Evolutionary conservation across 2,888 invertebrate species (phyloP).

Genomic region (Leucophora obtusa): DNA sequence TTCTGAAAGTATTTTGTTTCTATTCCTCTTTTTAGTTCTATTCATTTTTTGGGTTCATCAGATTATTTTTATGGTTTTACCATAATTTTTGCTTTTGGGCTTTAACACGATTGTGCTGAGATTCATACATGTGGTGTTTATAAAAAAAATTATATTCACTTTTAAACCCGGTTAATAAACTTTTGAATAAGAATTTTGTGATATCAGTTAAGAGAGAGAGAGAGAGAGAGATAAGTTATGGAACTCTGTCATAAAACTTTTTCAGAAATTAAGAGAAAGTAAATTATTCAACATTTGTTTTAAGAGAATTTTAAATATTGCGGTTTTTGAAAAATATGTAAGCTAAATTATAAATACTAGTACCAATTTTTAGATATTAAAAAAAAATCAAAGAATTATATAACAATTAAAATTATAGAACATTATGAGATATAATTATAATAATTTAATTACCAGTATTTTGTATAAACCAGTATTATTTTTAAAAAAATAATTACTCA

Average conservation of each 20-base stretch:
- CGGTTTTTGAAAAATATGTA: no score
- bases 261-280: neutral
- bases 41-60: constrained; percentile 4
- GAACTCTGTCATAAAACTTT: neutral
- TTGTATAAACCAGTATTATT: no score
- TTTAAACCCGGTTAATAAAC: constrained; percentile 9
- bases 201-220: neutral
- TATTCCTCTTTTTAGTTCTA: neutral
- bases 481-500: no score
- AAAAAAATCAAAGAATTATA: no score
- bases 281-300: neutral
- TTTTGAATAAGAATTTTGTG: constrained; percentile 13
- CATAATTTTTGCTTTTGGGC: neutral
- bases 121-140: neutral
- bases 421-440: no score
- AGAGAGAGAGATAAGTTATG: neutral
- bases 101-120: neutral
- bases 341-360: no score
- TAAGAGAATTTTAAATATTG: neutral
- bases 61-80: neutral
- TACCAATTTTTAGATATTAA: no score
- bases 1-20: neutral
- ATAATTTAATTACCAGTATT: no score
- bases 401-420: no score
- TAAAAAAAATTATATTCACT: constrained; percentile 1